Conservation (phyloP, 2,113 vertebrate genomes). For the Geococcyx californianus region DNA sequence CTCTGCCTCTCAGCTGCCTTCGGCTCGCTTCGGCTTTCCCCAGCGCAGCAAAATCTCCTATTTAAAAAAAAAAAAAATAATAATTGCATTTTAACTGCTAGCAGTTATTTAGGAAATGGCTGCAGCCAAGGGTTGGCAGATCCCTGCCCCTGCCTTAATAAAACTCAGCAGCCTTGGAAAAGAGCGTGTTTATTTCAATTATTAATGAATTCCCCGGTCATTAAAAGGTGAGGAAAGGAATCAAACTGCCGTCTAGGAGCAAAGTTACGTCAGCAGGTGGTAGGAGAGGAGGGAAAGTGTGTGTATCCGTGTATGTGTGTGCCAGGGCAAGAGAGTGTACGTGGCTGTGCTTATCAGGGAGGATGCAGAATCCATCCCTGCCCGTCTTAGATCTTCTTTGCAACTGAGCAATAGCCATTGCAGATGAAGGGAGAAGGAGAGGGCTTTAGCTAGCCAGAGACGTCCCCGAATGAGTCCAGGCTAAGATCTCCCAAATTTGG, state of each 20-base stretch:
- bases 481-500: not conserved
- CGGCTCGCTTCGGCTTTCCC: not conserved
- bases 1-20: not conserved
- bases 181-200: conserved; percentile 70
- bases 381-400: not conserved
- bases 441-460: not conserved
- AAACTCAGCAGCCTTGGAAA: conserved; percentile 66
- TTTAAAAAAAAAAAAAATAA: not conserved
- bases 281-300: not conserved
- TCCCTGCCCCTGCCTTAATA: conserved; percentile 64
- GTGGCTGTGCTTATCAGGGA: fast-evolving
- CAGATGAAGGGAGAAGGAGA: not conserved
- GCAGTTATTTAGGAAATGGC: conserved; percentile 70
- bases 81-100: conserved; percentile 62
- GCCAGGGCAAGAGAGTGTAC: not conserved
- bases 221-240: conserved; percentile 72
- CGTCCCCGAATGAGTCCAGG: not conserved
- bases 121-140: conserved; percentile 66
- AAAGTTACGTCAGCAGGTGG: conserved; percentile 50
- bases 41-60: not conserved
- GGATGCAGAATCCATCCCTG: not conserved
- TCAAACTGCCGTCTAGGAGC: conserved; percentile 2
- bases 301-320: not conserved
- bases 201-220: conserved; percentile 72
- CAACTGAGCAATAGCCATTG: fast-evolving